Base-by-base conservation (phyloP, 2,888 invertebrate genomes). In the Leucozona laternaria region DNA sequence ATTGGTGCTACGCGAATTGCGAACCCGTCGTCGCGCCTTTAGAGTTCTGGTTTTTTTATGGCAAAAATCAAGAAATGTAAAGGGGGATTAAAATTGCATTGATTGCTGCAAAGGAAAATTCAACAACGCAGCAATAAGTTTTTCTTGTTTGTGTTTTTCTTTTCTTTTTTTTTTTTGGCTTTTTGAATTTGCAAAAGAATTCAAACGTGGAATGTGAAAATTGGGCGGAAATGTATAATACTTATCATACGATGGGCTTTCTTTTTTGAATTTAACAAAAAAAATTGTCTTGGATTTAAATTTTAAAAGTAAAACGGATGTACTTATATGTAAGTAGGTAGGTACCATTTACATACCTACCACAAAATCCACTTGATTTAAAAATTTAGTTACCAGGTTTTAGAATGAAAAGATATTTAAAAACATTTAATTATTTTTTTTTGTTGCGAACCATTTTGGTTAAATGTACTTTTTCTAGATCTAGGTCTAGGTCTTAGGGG, bases 21-120 rank as follows among this genome's bases (percentile, higher is more conserved):
- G 40, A 81, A 68, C 70, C 58, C 55, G 77, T 48, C 77, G 66
- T 50, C 60, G 71, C 71, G 64, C 72, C 45, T 79, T 57, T 64
- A 22, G 11, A 79, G 57, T 55, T 55, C 71, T 57, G 45, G 48
- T 68, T 53, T 66, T 66, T 53, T 34, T 11, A 5, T 57, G 64
- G 40, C 22, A 25, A 43, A 55, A 17, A 45, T 48, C 64, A 45
- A 58, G 34, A 43, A 75, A 43, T 31, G 55, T 43, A 55, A 66
- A 57, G 55, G 64, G 70, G 43, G 50, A 20, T 70, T 20, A 53
- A 75, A 68, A 58, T 73, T 83, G 79, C 79, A 76, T 84, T 84
- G 79, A 84, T 84, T 84, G 75, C 70, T 79, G 75, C 75, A 76
- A 79, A 50, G 57, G 57, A 79, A 71, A 84, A 83, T 75, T 64